Evolutionary conservation across 2,797 vertebrate genomes (phyloP), one percentile per base, ranked within the genome.

Genomic region (Poecilia wingei): DNA sequence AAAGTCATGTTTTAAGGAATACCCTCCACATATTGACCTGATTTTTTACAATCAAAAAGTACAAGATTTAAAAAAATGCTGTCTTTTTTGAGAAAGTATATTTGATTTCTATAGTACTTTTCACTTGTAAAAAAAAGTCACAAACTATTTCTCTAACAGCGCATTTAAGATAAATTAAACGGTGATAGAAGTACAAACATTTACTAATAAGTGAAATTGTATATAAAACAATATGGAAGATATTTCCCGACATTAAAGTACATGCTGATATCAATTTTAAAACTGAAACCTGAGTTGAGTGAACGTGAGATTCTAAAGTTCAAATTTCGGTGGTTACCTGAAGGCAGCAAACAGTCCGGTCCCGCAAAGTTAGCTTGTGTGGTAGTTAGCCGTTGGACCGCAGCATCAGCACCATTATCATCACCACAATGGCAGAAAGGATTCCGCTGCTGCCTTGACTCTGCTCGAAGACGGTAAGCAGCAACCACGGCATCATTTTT

Each of bases 341-440:
- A 94, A 93, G 13, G 90, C 86, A 85, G 6, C 93, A 81, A 10
- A 71, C 43, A 74, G 87, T 82, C 84, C 87, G 2, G 87, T 85
- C 87, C 88, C 7, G 75, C 83, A 84, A 89, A 91, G 75, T 84
- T 79, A 87, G 92, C 90, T 88, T 86, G 78, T 86, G 39, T 28
- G 25, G 64, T 80, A 66, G 84, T 45, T 84, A 87, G 81, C 91
- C 84, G 78, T 78, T 36, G 80, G 82, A 75, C 49, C 79, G 76
- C 80, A 82, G 79, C 89, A 85, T 82, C 87, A 77, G 49, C 83
- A 80, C 45, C 85, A 73, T 2, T 61, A 70, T 0, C 0, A 51
- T 82, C 72, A 8, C 7, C 36, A 9, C 64, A 59, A 81, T 86
- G 80, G 72, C 83, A 59, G 86, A 47, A 86, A 49, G 78, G 39